Conservation (phyloP, 2,797 vertebrate species). For the Dryobates pubescens region DNA sequence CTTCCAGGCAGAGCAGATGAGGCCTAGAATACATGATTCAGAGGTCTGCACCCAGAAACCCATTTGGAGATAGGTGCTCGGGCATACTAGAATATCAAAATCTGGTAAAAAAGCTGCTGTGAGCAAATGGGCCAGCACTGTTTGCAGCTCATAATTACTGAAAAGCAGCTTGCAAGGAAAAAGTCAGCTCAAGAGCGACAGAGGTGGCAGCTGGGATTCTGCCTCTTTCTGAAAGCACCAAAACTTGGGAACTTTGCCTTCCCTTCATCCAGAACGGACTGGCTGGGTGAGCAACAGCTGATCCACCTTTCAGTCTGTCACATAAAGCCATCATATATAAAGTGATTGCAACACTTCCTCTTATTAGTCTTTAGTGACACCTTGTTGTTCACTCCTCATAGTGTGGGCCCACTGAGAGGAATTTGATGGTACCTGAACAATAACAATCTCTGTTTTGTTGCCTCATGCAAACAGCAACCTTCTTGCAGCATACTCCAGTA, state of each 20-base stretch:
- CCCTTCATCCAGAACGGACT: neutral
- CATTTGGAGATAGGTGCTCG: fast-evolving
- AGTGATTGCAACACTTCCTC: fast-evolving
- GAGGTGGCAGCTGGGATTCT: neutral
- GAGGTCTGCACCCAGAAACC: neutral
- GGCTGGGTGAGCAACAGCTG: neutral
- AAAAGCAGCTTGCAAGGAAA: neutral
- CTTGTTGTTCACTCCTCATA: neutral
- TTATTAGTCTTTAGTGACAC: too few species aligned
- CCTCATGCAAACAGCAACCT: neutral
- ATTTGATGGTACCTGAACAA: neutral
- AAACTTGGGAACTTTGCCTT: neutral
- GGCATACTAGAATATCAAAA: neutral
- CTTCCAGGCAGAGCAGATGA: neutral
- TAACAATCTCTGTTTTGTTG: neutral
- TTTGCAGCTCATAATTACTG: neutral
- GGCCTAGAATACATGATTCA: neutral
- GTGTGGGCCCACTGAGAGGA: neutral
- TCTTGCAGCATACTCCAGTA: neutral
- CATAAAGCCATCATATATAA: neutral
- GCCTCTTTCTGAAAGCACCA: neutral
- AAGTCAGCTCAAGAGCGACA: neutral
- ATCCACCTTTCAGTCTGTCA: neutral
- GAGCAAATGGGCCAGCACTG: neutral
- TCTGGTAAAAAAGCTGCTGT: neutral